These are phyloP conservation scores for Rotaria socialis DNA, from an alignment of 2,888 invertebrate genomes.

Conservation along the genomic window DNA sequence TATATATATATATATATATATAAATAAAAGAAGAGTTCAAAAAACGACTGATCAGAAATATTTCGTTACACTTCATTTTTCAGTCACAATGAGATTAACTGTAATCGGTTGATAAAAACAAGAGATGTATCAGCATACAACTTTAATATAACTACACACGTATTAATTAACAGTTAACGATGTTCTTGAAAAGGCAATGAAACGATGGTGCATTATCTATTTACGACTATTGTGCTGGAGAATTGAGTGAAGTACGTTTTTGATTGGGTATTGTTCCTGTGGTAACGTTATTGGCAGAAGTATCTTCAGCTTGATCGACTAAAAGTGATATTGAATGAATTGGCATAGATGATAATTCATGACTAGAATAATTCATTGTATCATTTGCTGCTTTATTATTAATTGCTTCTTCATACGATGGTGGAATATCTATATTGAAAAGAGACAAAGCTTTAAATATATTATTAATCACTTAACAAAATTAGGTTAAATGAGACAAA, in stretches of 20 bases:
- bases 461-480: neutral
- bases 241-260: neutral
- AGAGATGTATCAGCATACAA: too few species aligned
- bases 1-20: too few species aligned
- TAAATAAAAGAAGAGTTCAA: neutral
- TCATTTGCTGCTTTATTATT: neutral
- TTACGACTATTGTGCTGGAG: neutral
- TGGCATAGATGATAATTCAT: neutral
- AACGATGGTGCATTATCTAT: neutral
- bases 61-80: neutral
- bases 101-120: neutral
- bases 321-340: neutral
- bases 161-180: neutral
- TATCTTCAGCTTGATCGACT: neutral
- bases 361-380: neutral
- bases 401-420: conserved; percentile 4
- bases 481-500: neutral
- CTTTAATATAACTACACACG: neutral
- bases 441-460: neutral
- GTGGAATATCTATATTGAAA: neutral
- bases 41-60: neutral
- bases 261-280: neutral
- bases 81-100: neutral
- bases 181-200: neutral
- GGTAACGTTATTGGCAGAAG: neutral